phyloP scores from a whole-genome alignment of 2,888 invertebrate species.

The Epistrophella euchroma region DNA sequence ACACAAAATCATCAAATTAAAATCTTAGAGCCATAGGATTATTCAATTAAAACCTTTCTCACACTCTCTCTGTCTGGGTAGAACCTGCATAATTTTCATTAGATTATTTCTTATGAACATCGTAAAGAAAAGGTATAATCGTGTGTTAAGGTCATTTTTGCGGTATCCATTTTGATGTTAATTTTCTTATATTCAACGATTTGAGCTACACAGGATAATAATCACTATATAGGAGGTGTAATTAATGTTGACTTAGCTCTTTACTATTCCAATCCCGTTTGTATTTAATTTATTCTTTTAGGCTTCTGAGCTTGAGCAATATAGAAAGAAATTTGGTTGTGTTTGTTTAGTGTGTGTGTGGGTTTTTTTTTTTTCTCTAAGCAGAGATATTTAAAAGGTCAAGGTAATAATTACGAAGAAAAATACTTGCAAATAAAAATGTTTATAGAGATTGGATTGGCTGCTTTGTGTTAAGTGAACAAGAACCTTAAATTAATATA shows the following conservation, averaged over 20 bases:
- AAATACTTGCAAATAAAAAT: not conserved
- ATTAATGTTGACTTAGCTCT: too few species aligned
- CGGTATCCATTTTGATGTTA: not conserved
- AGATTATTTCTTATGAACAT: conserved; percentile 7
- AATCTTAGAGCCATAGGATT: not conserved
- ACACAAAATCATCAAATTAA: not conserved
- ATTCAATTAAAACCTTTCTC: conserved; percentile 1
- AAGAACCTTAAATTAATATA: too few species aligned
- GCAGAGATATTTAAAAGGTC: not conserved
- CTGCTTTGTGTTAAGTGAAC: too few species aligned
- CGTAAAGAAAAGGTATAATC: not conserved
- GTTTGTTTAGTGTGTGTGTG: too few species aligned
- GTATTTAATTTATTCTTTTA: too few species aligned
- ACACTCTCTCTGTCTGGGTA: too few species aligned
- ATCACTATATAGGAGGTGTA: not conserved
- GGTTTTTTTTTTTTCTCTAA: not conserved
- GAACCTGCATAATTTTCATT: conserved; percentile 5
- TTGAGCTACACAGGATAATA: not conserved
- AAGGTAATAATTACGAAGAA: not conserved
- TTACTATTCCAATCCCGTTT: too few species aligned
- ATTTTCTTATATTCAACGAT: not conserved
- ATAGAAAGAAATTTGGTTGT: not conserved
- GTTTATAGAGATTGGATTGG: too few species aligned
- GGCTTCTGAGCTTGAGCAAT: not conserved
- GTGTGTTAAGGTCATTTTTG: not conserved